Conservation (phyloP, 64 coral and sea anemone species). For the Porites australiensis region DNA sequence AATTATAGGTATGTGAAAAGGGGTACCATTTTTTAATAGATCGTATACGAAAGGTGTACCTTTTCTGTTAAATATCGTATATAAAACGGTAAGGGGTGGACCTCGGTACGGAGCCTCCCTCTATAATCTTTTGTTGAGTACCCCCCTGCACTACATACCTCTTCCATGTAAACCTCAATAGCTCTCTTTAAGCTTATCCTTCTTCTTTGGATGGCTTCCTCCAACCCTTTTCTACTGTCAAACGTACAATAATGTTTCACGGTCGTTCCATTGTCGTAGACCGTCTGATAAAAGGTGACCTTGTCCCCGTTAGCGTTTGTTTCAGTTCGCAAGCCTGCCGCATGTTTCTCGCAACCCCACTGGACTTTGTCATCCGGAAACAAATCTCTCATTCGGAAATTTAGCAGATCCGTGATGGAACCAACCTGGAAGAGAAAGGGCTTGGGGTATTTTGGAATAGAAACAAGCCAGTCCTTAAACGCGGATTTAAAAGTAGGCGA, state of each 20-base stretch:
- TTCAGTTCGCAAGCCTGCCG: background rate
- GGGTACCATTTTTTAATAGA: no score
- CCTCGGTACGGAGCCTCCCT: no score
- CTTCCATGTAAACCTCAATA: conserved; percentile 51
- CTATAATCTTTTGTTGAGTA: no score
- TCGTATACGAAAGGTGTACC: no score
- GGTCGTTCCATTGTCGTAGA: background rate
- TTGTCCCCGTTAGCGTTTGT: background rate
- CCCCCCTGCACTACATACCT: background rate
- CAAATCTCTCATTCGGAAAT: conserved; percentile 21
- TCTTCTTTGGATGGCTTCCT: conserved; percentile 5
- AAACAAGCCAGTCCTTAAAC: conserved; percentile 50
- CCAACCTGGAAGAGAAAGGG: conserved; percentile 29
- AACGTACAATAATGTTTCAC: conserved; percentile 18
- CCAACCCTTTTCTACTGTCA: background rate
- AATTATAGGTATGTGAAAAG: no score
- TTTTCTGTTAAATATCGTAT: no score
- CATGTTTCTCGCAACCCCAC: conserved; percentile 36
- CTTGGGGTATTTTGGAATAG: conserved; percentile 39
- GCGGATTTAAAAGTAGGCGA: conserved; percentile 43
- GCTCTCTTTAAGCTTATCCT: conserved; percentile 34
- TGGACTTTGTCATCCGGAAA: conserved; percentile 6
- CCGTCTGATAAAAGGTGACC: background rate
- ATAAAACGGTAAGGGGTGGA: no score
- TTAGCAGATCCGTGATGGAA: background rate